Evolutionary conservation across 2,113 vertebrate species (phyloP).

Genomic region (Circaetus cinerascens): DNA sequence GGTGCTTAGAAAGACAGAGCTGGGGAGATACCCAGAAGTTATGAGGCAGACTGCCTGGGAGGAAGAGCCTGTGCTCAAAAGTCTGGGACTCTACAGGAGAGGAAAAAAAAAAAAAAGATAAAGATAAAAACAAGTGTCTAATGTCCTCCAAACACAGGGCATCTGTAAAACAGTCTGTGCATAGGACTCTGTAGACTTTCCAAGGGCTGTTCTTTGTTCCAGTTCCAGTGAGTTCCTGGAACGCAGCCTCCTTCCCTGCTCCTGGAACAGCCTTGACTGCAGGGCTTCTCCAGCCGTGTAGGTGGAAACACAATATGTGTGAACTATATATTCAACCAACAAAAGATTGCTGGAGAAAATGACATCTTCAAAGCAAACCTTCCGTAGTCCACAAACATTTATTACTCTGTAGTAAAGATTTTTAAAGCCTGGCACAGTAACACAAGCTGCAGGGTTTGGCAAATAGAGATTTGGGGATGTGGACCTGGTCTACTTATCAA

Average conservation of each 20-base stretch:
- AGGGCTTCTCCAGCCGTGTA: constrained; percentile 53
- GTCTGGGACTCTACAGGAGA: background rate
- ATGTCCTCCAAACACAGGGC: constrained; percentile 45
- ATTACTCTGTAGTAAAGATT: background rate
- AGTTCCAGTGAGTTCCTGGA: constrained; percentile 67
- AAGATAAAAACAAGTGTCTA: constrained; percentile 52
- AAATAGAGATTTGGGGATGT: background rate
- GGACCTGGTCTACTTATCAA: constrained; percentile 14
- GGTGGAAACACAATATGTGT: constrained; percentile 52
- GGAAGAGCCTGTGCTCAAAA: background rate
- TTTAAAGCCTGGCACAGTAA: constrained; percentile 28
- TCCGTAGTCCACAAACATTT: background rate
- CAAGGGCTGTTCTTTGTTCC: constrained; percentile 69
- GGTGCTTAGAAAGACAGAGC: background rate
- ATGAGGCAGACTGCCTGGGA: background rate
- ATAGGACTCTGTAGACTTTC: constrained; percentile 52
- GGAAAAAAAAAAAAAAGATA: background rate
- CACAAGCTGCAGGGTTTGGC: background rate
- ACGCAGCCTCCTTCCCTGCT: constrained; percentile 60
- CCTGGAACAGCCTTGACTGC: constrained; percentile 60
- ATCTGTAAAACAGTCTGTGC: constrained; percentile 59
- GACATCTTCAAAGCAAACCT: constrained; percentile 21
- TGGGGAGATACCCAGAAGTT: background rate
- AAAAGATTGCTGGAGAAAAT: background rate
- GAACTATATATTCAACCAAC: background rate